Conservation (phyloP, 2,113 vertebrate genomes). For the chimpanzee (Pan troglodytes) region DNA sequence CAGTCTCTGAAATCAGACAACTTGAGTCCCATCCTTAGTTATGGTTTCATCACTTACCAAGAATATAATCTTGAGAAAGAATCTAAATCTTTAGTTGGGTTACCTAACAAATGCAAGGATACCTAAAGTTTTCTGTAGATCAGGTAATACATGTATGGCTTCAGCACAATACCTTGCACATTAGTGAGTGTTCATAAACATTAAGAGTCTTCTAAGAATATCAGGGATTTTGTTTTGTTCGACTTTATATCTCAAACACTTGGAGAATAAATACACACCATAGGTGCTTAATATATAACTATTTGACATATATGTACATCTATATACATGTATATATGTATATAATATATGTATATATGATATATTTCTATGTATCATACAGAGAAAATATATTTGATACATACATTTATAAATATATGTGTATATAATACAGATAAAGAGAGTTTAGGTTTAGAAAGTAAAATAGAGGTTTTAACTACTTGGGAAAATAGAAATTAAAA, state of each 20-base stretch:
- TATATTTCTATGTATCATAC: not conserved
- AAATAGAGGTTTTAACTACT: not conserved
- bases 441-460: not conserved
- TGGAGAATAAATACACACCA: not conserved
- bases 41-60: not conserved
- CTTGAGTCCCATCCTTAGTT: not conserved
- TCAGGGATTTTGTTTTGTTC: not conserved
- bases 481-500: not conserved
- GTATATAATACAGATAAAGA: not conserved
- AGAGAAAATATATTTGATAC: not conserved
- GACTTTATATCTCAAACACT: not conserved
- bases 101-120: not conserved
- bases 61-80: not conserved
- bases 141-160: not conserved
- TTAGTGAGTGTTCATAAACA: not conserved
- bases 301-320: not conserved
- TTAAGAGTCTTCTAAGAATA: not conserved
- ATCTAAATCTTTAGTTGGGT: not conserved
- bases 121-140: not conserved
- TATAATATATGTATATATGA: not conserved
- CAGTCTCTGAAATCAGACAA: not conserved
- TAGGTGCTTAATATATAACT: not conserved
- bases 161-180: not conserved
- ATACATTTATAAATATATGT: not conserved
- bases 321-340: not conserved